Base-by-base conservation (phyloP, 1,140 invertebrate species). In the Mamestra configurata region DNA sequence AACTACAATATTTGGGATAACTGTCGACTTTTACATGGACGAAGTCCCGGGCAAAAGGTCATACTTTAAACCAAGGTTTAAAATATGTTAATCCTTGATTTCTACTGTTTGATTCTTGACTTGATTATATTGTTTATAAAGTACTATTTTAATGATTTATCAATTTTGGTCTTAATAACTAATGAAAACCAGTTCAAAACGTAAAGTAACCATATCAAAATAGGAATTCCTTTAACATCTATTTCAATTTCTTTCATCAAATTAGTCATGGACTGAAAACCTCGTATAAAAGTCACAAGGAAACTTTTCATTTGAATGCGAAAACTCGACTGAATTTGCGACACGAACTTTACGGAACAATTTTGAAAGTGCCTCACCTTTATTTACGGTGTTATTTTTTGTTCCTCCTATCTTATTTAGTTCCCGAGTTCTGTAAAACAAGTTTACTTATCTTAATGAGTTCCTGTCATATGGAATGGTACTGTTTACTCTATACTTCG, bases 301-400 rank as follows among this genome's bases (percentile, higher is more conserved):
- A 57, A 15, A 55, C 1, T 13, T 13, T 57, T 57, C 53, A 13
- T 57, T 11, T 27, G 15, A 57, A 57, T 27, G 22, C 27, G 22
- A 5, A 15, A 27, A 22, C 13, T 18, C 22, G 1, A 27, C 59
- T 61, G 59, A 31, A 61, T 35, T 61, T 13, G 4, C 27, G 27
- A 61, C 24, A 37, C 1, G 31, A 57, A 57, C 53, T 27, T 7
- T 10, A 37, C 27, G 10, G 15, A 18, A n/a, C 59, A 61, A 61
- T 61, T n/a, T 35, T n/a, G 59, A 37, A 37, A 61, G 59, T 61
- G 59, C 59, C 15, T 37, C 57, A 13, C 59, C n/a, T 61, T 10
- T 37, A 57, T 57, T 15, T 37, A 61, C 31, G 7, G 15, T 15
- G 6, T 61, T 18, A 61, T 61, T 35, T 55, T 37, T 37, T 15